These are phyloP conservation scores for Sturmia bella DNA, from an alignment of 2,888 invertebrate genomes.

Conservation along the genomic window DNA sequence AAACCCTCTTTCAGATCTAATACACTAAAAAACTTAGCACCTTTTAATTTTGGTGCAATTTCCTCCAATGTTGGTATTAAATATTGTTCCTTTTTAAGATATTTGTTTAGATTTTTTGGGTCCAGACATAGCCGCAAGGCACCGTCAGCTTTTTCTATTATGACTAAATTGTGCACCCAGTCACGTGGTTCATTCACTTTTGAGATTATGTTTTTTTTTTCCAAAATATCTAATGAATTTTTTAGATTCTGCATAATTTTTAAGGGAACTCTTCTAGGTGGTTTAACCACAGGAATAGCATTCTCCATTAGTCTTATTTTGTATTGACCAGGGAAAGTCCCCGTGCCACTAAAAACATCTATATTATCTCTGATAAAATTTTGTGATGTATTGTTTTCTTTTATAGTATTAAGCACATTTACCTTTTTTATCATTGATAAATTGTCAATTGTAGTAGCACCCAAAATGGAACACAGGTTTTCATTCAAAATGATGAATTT, in stretches of 20 bases:
- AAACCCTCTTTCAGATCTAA: too few relatives aligned
- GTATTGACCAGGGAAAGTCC: constrained; percentile 2
- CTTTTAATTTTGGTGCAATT: too few relatives aligned
- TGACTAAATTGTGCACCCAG: constrained; percentile 25
- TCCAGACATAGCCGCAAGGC: not conserved
- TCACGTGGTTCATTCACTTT: constrained; percentile 20
- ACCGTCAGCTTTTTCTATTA: constrained; percentile 23
- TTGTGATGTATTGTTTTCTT: too few relatives aligned
- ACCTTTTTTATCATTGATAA: too few relatives aligned
- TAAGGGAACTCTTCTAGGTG: constrained; percentile 21
- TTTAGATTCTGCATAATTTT: constrained; percentile 2
- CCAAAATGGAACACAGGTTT: constrained; percentile 14
- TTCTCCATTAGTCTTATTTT: constrained; percentile 9
- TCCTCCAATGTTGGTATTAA: too few relatives aligned
- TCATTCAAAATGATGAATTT: constrained; percentile 17
- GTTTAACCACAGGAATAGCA: constrained; percentile 16
- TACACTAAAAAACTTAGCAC: too few relatives aligned
- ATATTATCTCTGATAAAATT: too few relatives aligned
- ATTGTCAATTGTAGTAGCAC: too few relatives aligned
- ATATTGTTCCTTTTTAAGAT: too few relatives aligned
- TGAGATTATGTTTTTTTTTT: not conserved
- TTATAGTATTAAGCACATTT: too few relatives aligned
- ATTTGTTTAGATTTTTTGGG: too few relatives aligned
- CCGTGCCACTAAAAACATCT: too few relatives aligned
- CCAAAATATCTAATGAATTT: not conserved